A percentile compares a stretch with the other conserved stretches of the same genome.
Evolutionary conservation across 2,113 vertebrate genomes (phyloP).

Genomic region (Dipodomys stephensi): DNA sequence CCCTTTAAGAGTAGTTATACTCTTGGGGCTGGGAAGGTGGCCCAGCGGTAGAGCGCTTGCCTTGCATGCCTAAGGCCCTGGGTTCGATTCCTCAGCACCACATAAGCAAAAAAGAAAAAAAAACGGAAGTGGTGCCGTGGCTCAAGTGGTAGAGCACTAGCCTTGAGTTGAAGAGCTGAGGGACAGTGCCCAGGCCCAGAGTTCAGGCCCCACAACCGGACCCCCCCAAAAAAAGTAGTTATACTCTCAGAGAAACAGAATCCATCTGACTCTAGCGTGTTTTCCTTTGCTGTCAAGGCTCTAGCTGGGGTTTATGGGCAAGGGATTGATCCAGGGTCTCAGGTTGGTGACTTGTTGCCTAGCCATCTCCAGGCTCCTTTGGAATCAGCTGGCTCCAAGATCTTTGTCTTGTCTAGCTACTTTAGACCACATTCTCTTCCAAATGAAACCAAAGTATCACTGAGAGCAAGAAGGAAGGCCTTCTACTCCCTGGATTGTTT

Average conservation of each 20-base stretch:
- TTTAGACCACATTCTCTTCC: constrained; percentile 66
- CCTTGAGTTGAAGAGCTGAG: too few relatives aligned
- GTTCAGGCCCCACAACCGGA: too few relatives aligned
- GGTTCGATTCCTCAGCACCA: too few relatives aligned
- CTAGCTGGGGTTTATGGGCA: constrained; percentile 38
- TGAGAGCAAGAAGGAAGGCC: constrained; percentile 68
- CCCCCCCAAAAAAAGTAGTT: background rate
- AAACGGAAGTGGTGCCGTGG: too few relatives aligned
- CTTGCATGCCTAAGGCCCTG: too few relatives aligned
- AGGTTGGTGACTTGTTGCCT: constrained; percentile 24
- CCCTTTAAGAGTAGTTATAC: background rate
- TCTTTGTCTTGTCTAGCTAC: constrained; percentile 61
- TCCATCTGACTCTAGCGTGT: background rate
- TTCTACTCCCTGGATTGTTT: constrained; percentile 45
- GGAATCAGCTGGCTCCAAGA: constrained; percentile 59
- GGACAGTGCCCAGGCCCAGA: too few relatives aligned
- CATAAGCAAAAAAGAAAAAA: too few relatives aligned
- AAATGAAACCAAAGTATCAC: constrained; percentile 65
- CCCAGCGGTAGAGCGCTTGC: too few relatives aligned
- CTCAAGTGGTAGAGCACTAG: too few relatives aligned
- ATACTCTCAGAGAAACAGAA: constrained; percentile 45
- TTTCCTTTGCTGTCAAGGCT: constrained; percentile 55
- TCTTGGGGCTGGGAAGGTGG: background rate
- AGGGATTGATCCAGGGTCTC: constrained; percentile 55
- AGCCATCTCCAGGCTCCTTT: background rate